Evolutionary conservation across 2,888 invertebrate species (phyloP).

Genomic region (Synanthedon vespiformis): DNA sequence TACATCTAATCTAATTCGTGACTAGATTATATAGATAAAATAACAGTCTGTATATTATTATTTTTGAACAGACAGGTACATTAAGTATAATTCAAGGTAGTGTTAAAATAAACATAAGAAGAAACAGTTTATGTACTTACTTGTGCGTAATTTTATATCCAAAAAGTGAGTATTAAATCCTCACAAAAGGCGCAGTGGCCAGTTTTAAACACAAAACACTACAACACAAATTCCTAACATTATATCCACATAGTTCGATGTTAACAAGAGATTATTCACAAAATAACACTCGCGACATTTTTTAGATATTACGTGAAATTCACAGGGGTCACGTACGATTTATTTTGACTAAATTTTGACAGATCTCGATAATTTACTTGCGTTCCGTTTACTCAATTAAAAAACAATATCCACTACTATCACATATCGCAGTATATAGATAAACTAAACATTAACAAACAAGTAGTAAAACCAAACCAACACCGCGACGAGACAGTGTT

Average conservation of each 20-base stretch:
- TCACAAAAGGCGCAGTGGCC: constrained; percentile 30
- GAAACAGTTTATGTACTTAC: constrained; percentile 49
- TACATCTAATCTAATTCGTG: no score
- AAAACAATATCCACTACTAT: neutral
- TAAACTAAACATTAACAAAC: neutral
- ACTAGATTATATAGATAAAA: no score
- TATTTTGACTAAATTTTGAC: constrained; percentile 57
- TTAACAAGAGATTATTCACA: constrained; percentile 29
- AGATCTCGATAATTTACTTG: constrained; percentile 44
- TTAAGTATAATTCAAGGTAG: no score
- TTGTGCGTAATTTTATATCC: constrained; percentile 51
- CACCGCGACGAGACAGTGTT: constrained; percentile 18
- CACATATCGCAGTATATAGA: neutral
- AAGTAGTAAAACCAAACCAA: no score
- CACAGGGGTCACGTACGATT: constrained; percentile 23
- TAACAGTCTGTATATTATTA: no score
- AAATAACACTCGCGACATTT: constrained; percentile 26
- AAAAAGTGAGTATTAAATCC: constrained; percentile 33
- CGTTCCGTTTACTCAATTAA: constrained; percentile 22
- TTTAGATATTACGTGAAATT: constrained; percentile 29
- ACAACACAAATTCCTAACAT: constrained; percentile 51
- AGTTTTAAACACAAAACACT: constrained; percentile 42
- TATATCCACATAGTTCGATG: constrained; percentile 38
- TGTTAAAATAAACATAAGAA: no score
- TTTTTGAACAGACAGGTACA: no score